A percentile compares a stretch with the other conserved stretches of the same genome.
phyloP scores from a whole-genome alignment of 35 echinoderm and acorn worm species.

The Hemicentrotus pulcherrimus region DNA sequence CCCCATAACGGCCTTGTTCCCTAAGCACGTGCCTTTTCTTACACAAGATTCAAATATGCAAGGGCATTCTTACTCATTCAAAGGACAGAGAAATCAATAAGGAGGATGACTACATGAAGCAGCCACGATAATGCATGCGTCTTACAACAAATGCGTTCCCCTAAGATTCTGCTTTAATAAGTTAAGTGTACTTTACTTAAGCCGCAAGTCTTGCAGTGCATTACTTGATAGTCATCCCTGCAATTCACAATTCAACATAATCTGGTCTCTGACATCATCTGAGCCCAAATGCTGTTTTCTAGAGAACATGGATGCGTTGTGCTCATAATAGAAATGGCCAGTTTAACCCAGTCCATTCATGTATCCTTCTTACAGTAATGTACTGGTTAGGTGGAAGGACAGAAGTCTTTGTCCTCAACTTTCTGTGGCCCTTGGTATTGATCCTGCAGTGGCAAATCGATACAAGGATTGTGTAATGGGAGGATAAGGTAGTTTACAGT shows the following conservation, averaged over 20 bases:
- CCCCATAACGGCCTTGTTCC: slow-evolving; percentile 17
- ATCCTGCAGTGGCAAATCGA: not conserved
- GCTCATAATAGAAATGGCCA: not conserved
- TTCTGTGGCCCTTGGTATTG: not conserved
- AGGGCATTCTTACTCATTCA: not conserved
- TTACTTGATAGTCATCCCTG: not conserved
- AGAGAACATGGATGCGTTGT: not conserved
- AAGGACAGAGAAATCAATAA: slow-evolving; percentile 24
- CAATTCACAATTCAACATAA: not conserved
- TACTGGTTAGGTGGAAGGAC: not conserved
- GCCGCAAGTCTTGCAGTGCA: not conserved
- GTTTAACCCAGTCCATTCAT: not conserved
- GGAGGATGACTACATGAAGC: not conserved
- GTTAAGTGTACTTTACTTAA: not conserved
- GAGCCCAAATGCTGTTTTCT: not conserved
- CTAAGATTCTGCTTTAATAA: not conserved
- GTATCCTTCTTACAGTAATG: not conserved
- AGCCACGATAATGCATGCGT: not conserved
- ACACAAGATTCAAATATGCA: slow-evolving; percentile 15
- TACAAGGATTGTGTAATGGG: not conserved
- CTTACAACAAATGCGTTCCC: not conserved
- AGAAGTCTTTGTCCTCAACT: not conserved
- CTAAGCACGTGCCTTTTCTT: slow-evolving; percentile 33
- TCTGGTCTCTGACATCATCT: not conserved
- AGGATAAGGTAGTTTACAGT: not conserved